Percentiles rank a stretch among this genome's conserved stretches.
Conservation (phyloP, 2,888 invertebrate genomes). For the Cheilosia impressa region DNA sequence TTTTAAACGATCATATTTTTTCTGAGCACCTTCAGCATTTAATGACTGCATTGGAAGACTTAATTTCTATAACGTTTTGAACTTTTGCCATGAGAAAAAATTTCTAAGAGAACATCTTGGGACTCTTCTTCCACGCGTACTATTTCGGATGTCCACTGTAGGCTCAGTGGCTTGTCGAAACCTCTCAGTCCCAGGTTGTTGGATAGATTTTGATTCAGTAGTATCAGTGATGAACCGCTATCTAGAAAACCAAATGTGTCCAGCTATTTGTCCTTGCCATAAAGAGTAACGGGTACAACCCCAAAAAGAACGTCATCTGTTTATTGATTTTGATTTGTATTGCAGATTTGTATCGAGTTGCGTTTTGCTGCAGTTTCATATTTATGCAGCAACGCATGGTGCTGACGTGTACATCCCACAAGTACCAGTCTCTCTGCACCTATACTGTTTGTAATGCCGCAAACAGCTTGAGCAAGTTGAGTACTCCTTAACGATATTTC, state of each 20-base stretch:
- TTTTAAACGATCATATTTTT: constrained; percentile 49
- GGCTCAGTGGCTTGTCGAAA: constrained; percentile 13
- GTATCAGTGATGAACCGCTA: constrained; percentile 2
- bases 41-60: constrained; percentile 50
- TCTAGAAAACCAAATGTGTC: constrained; percentile 28
- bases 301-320: constrained; percentile 1
- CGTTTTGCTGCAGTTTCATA: background rate
- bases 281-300: constrained; percentile 44
- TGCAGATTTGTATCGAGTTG: background rate
- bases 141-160: constrained; percentile 34
- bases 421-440: background rate
- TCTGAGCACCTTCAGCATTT: constrained; percentile 16
- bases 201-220: constrained; percentile 15
- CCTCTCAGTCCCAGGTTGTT: constrained; percentile 20
- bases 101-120: constrained; percentile 11
- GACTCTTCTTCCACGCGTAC: constrained; percentile 41
- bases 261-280: constrained; percentile 22
- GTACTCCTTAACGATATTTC: background rate
- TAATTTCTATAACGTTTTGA: constrained; percentile 23
- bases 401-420: background rate
- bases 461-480: constrained; percentile 2
- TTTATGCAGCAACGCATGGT: background rate
- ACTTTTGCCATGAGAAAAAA: constrained; percentile 24
- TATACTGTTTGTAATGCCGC: background rate
- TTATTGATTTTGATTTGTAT: constrained; percentile 10